These are phyloP conservation scores for Merops nubicus DNA, from an alignment of 2,113 vertebrate genomes.

Conservation along the genomic window DNA sequence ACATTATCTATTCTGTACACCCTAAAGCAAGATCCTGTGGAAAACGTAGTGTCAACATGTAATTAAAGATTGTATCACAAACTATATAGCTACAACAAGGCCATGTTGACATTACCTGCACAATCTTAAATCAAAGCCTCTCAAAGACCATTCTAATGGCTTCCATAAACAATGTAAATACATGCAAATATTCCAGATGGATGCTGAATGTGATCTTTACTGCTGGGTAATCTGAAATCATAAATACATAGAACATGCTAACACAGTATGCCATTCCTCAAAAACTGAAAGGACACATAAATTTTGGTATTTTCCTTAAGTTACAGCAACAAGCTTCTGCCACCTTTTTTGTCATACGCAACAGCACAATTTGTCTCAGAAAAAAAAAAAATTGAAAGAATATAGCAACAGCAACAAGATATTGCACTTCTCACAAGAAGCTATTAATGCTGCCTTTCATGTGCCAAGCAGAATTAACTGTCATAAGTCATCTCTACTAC, in stretches of 20 bases:
- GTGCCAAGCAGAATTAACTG: constrained; percentile 32
- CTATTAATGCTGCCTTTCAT: constrained; percentile 42
- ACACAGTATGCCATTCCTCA: constrained; percentile 12
- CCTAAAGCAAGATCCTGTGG: not conserved
- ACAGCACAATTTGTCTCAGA: constrained; percentile 40
- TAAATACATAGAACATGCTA: not conserved
- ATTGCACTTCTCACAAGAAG: constrained; percentile 36
- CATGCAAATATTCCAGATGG: not conserved
- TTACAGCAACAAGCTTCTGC: constrained; percentile 5
- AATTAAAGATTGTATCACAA: constrained; percentile 38
- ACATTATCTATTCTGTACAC: not conserved
- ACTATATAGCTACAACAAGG: not conserved
- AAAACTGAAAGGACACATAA: not conserved
- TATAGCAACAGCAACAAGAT: constrained; percentile 31
- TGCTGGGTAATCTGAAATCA: not conserved
- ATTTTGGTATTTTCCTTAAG: constrained; percentile 8
- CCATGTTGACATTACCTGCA: not conserved
- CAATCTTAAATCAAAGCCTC: constrained; percentile 22
- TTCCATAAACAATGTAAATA: not conserved
- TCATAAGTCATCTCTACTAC: constrained; percentile 58
- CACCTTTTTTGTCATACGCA: constrained; percentile 4
- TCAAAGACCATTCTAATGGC: not conserved
- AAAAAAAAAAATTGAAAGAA: not conserved
- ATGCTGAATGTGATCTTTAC: constrained; percentile 11
- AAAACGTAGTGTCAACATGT: not conserved